Evolutionary conservation across 2,113 vertebrate genomes (phyloP), one percentile per base, ranked within the genome.

Genomic region (Mandrillus leucophaeus): DNA sequence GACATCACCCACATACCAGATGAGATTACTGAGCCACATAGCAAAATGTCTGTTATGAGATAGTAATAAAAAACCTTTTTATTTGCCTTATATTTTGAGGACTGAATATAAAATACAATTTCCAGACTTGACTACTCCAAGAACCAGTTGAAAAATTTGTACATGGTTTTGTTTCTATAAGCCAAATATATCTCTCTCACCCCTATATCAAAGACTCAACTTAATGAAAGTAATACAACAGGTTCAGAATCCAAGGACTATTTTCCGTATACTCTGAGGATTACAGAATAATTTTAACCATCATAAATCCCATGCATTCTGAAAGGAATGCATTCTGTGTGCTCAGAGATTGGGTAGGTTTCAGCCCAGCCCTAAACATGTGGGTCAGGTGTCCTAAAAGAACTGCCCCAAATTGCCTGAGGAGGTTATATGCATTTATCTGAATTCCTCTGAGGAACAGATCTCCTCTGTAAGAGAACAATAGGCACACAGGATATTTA

Each of bases 71-170:
- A 79, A 80, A 93, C 3, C 27, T 81, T 96, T 72, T 78, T 64
- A 45, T 66, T 93, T 87, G 6, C 32, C 18, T 76, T 48, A 6
- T 22, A 38, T 55, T 70, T 48, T 5, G 4, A 27, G 52, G 10
- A 3, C 10, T 93, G 50, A 93, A 79, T 86, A 48, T 8, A 81
- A 94, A 68, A 70, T 55, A 4, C 2, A 78, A 66, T 86, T 81
- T 88, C 20, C 40, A 70, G 35, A n/a, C 16, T 86, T 0, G 45
- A 35, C 14, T 68, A 75, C 43, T 61, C 40, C 50, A 79, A 11
- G 87, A 97, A 68, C 11, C 6, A 93, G 11, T 7, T 88, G 30
- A 68, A 94, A 93, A 94, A 90, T 96, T 83, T 86, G 38, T 25
- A 55, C 14, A 22, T 17, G 20, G 12, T 70, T 87, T 96, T 89